Conservation (phyloP, 2,888 invertebrate species). For the Alcis repandata region DNA sequence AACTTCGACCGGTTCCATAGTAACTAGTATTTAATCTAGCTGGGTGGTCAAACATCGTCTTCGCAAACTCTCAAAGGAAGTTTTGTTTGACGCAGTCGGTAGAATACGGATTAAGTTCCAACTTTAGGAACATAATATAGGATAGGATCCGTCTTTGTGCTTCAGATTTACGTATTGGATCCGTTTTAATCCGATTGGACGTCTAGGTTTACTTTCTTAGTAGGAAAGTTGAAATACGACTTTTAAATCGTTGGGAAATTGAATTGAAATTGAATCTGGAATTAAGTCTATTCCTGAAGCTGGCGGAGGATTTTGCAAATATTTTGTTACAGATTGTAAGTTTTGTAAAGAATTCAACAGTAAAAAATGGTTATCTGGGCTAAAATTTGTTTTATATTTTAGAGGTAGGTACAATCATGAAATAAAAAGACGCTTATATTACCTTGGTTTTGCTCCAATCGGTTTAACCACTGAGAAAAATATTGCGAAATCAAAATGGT, state of each 20-base stretch:
- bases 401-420: no score
- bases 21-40: conserved; percentile 2
- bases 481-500: no score
- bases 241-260: background rate
- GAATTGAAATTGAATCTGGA: background rate
- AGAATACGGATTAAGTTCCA: conserved; percentile 19
- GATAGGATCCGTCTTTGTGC: conserved; percentile 5
- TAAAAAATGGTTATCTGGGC: no score
- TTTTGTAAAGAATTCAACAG: no score
- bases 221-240: background rate
- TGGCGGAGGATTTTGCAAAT: no score
- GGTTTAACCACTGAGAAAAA: no score
- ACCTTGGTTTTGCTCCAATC: no score
- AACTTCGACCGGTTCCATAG: conserved; percentile 2
- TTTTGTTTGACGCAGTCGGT: conserved; percentile 27
- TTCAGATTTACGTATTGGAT: conserved; percentile 5
- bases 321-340: no score
- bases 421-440: no score
- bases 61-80: conserved; percentile 20
- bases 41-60: conserved; percentile 28
- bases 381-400: no score
- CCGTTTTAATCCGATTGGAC: background rate
- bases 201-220: no score
- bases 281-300: no score
- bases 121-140: conserved; percentile 1